A percentile compares a stretch with the other conserved stretches of the same genome.
Conservation (phyloP, 1,140 invertebrate genomes). For the Oryctes rhinoceros region DNA sequence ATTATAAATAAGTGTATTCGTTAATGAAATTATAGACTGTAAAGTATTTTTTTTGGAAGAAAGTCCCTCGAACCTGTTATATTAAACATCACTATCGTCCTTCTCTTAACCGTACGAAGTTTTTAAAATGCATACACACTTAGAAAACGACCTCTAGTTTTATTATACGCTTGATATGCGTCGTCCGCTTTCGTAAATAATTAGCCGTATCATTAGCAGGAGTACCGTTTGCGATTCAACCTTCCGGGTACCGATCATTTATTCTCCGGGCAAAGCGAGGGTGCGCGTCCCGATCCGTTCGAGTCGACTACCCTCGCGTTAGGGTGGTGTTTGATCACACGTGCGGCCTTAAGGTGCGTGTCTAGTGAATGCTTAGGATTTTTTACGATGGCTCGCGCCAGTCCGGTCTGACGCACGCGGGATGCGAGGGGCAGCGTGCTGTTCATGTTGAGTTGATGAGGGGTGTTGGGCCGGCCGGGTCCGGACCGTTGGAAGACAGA, state of each 20-base stretch:
- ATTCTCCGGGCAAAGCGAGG: conserved; percentile 18
- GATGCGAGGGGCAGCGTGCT: conserved; percentile 38
- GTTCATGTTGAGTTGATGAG: conserved; percentile 47
- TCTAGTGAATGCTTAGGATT: conserved; percentile 48
- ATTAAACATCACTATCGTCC: background rate
- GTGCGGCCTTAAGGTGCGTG: conserved; percentile 47
- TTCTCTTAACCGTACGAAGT: conserved; percentile 7
- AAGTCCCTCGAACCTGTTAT: too few species aligned
- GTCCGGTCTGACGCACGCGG: conserved; percentile 40
- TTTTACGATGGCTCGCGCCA: conserved; percentile 50
- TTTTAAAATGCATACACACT: conserved; percentile 19
- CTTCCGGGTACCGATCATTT: conserved; percentile 44
- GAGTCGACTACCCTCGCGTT: conserved; percentile 35
- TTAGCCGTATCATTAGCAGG: conserved; percentile 12
- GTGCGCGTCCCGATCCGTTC: conserved; percentile 13
- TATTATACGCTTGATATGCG: conserved; percentile 1
- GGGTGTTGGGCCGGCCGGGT: conserved; percentile 48
- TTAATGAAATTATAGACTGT: too few species aligned
- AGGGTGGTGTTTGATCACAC: conserved; percentile 46
- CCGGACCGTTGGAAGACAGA: conserved; percentile 51
- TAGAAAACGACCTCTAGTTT: conserved; percentile 24
- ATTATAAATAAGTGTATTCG: too few species aligned
- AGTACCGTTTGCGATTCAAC: background rate
- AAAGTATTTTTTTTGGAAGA: too few species aligned
- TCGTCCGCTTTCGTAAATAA: conserved; percentile 12